Conservation (phyloP, 2,888 invertebrate species). For the Sminthurides aquaticus region DNA sequence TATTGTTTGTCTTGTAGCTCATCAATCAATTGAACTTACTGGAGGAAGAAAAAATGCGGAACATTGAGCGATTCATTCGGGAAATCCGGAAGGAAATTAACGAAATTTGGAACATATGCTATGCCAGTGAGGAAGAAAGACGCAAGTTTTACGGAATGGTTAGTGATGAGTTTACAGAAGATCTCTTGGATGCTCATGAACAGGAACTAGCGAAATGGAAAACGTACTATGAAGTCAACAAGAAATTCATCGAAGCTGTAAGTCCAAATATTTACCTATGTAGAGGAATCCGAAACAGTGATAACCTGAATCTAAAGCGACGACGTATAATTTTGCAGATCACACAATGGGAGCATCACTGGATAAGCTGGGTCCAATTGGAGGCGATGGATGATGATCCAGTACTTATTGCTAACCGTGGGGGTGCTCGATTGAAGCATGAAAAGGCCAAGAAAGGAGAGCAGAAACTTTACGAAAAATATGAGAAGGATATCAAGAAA, state of each 20-base stretch:
- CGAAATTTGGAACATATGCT: conserved; percentile 13
- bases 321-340: conserved; percentile 4
- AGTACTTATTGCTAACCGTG: conserved; percentile 12
- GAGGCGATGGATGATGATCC: conserved; percentile 21
- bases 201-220: conserved; percentile 15
- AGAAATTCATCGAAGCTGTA: conserved; percentile 16
- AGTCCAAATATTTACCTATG: too few relatives aligned
- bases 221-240: conserved; percentile 8
- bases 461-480: conserved; percentile 17
- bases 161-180: conserved; percentile 12
- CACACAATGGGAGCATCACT: background rate
- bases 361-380: conserved; percentile 15
- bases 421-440: conserved; percentile 19
- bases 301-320: too few relatives aligned
- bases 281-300: too few relatives aligned
- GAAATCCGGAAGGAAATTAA: conserved; percentile 16
- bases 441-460: conserved; percentile 16
- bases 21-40: conserved; percentile 7
- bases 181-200: conserved; percentile 13
- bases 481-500: conserved; percentile 16
- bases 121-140: background rate
- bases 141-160: conserved; percentile 5
- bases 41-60: conserved; percentile 18
- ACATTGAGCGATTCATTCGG: conserved; percentile 13
- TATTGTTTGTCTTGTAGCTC: conserved; percentile 10